Conservation (phyloP, 2,113 vertebrate genomes). For the Donacobius atricapilla region DNA sequence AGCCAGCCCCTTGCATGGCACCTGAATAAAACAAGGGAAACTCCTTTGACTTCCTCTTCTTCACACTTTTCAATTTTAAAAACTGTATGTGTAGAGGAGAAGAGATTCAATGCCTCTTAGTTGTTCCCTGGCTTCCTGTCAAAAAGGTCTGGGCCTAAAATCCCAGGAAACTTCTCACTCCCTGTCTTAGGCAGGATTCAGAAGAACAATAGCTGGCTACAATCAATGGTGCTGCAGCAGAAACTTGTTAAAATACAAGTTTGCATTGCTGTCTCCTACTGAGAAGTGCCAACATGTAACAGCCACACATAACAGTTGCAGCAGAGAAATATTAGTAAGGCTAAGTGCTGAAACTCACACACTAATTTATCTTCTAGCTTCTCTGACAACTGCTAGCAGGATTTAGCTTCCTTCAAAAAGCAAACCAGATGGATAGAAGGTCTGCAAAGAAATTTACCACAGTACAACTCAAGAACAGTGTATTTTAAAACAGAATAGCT, state of each 20-base stretch:
- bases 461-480: background rate
- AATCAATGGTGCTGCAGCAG: background rate
- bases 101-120: background rate
- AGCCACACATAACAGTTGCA: background rate
- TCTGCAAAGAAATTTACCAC: background rate
- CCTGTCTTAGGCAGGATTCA: background rate
- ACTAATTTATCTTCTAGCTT: background rate
- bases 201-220: slow-evolving; percentile 18
- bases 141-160: slow-evolving; percentile 8
- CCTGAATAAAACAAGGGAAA: background rate
- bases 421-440: background rate
- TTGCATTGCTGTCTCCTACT: background rate
- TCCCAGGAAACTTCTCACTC: slow-evolving; percentile 13
- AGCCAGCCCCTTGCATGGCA: background rate
- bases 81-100: background rate
- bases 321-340: background rate
- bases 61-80: background rate
- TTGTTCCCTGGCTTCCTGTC: background rate
- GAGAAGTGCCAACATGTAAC: background rate
- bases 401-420: background rate
- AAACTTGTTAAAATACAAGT: background rate
- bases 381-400: background rate
- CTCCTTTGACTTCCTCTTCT: background rate
- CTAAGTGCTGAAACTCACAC: background rate
- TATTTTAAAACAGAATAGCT: background rate